phyloP scores from a whole-genome alignment of 2,113 vertebrate genomes.

The Chlamydotis undulata region DNA sequence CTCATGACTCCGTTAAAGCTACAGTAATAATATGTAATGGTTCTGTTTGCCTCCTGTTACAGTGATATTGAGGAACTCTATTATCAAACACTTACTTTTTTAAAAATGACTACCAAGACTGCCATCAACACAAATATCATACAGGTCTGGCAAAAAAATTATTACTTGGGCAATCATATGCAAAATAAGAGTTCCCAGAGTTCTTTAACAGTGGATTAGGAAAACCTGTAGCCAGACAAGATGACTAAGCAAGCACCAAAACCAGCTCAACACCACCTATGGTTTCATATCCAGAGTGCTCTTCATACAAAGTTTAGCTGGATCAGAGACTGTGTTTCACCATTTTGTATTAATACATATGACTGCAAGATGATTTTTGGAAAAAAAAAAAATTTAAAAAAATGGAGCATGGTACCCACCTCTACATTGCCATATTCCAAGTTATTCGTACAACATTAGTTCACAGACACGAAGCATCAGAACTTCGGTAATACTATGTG shows the following conservation, averaged over 20 bases:
- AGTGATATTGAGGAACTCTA: not conserved
- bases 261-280: fast-evolving
- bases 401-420: not conserved
- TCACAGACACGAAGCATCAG: not conserved
- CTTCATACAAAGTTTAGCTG: not conserved
- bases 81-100: not conserved
- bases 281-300: not conserved
- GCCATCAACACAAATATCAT: not conserved
- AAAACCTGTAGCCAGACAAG: not conserved
- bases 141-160: not conserved
- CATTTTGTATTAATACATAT: not conserved
- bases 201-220: not conserved
- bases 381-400: no score
- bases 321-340: not conserved
- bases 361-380: not conserved
- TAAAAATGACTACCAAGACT: not conserved
- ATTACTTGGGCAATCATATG: not conserved
- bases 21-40: not conserved
- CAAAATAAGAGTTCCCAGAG: not conserved
- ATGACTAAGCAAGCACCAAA: not conserved
- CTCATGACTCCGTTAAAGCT: not conserved
- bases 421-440: not conserved
- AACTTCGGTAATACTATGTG: not conserved
- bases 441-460: not conserved
- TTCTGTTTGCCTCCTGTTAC: not conserved